Conservation (phyloP, 2,113 vertebrate species). For the Ammospiza caudacuta region DNA sequence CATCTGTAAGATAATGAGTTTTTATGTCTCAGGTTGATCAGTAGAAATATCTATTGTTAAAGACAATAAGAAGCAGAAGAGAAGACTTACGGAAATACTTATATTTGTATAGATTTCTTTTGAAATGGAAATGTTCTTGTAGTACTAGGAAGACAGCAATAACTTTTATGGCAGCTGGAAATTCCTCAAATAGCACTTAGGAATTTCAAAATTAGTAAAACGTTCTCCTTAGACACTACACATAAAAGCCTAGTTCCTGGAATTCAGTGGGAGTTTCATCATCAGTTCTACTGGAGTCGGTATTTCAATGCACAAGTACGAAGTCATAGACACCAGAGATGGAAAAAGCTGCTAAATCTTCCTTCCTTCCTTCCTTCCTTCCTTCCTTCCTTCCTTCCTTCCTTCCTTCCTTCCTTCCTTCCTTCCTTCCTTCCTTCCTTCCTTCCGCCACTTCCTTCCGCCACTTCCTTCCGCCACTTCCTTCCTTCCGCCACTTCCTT, state of each 20-base stretch:
- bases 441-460: no score
- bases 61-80: not conserved
- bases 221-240: not conserved
- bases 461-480: no score
- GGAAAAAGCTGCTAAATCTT: not conserved
- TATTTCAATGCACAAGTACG: not conserved
- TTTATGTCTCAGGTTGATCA: not conserved
- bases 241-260: slow-evolving; percentile 6
- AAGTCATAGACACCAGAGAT: slow-evolving; percentile 8
- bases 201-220: not conserved
- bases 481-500: no score
- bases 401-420: not conserved
- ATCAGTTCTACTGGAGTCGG: not conserved
- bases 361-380: not conserved
- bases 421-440: no score
- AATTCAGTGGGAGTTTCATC: slow-evolving; percentile 31
- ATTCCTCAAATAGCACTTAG: not conserved
- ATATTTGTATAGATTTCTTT: not conserved
- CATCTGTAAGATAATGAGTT: not conserved
- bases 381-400: not conserved
- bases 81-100: not conserved
- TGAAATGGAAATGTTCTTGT: not conserved
- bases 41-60: not conserved
- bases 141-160: not conserved
- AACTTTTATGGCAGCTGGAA: not conserved